A percentile compares a stretch with the other conserved stretches of the same genome.
phyloP scores from a whole-genome alignment of 2,888 invertebrate genomes.

The Meghimatium bilineatum region DNA sequence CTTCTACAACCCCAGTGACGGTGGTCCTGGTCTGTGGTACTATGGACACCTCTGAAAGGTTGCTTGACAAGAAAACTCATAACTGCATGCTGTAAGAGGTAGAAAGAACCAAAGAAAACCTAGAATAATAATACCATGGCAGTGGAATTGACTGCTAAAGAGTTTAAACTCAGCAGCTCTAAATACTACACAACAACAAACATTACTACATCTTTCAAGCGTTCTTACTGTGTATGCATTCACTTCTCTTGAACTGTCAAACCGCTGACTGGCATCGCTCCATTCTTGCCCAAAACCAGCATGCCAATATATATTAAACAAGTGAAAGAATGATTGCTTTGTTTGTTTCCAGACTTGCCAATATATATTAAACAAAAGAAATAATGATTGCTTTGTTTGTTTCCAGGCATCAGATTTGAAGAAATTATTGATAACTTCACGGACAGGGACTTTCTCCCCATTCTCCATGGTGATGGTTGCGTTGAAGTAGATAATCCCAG shows the following conservation, averaged over 20 bases:
- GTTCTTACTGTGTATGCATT: constrained; percentile 81
- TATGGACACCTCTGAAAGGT: too few relatives aligned
- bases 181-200: too few relatives aligned
- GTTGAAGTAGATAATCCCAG: constrained; percentile 90
- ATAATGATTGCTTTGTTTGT: constrained; percentile 82
- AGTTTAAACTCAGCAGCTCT: too few relatives aligned
- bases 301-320: constrained; percentile 87
- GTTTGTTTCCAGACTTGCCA: constrained; percentile 92
- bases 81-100: too few relatives aligned
- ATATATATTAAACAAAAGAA: constrained; percentile 87
- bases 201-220: too few relatives aligned
- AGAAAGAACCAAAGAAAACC: too few relatives aligned
- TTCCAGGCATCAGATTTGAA: constrained; percentile 86
- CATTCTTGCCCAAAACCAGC: constrained; percentile 93
- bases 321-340: constrained; percentile 81
- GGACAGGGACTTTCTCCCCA: constrained; percentile 84
- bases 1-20: too few relatives aligned
- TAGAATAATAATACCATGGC: too few relatives aligned
- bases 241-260: constrained; percentile 93
- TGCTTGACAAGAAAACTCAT: too few relatives aligned
- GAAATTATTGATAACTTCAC: constrained; percentile 92
- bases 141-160: too few relatives aligned
- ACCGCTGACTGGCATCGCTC: constrained; percentile 89
- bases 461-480: constrained; percentile 79
- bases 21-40: too few relatives aligned